phyloP scores from a whole-genome alignment of 2,888 invertebrate genomes.

The Sinodicranocentrus sp. region DNA sequence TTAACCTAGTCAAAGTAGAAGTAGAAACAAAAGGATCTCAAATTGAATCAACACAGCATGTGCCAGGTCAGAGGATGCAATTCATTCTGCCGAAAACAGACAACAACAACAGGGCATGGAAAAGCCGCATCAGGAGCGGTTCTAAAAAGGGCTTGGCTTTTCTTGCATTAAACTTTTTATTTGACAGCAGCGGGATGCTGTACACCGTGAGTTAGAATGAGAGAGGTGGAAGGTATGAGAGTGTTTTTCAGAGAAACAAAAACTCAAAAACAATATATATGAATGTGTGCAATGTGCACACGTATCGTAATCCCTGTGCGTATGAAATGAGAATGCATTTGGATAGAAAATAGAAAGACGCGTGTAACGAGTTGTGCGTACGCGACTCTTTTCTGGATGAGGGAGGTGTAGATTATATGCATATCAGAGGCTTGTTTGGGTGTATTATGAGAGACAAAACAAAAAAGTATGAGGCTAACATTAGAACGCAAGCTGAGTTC shows the following conservation, averaged over 20 bases:
- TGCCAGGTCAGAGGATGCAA: slow-evolving; percentile 68
- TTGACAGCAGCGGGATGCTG: slow-evolving; percentile 58
- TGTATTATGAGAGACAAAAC: neutral
- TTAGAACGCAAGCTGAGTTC: slow-evolving; percentile 17
- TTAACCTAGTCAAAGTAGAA: slow-evolving; percentile 29
- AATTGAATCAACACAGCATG: slow-evolving; percentile 69
- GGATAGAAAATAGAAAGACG: slow-evolving; percentile 4
- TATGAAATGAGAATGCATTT: too few relatives aligned
- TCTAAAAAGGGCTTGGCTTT: slow-evolving; percentile 60
- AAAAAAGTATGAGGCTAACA: too few relatives aligned
- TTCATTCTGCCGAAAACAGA: slow-evolving; percentile 65
- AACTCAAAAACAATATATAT: too few relatives aligned
- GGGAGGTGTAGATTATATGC: neutral
- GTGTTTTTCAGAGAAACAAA: too few relatives aligned
- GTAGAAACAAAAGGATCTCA: slow-evolving; percentile 64
- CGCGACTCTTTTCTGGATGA: slow-evolving; percentile 33
- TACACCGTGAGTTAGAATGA: too few relatives aligned
- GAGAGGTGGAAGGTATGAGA: slow-evolving; percentile 37
- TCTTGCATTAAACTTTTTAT: slow-evolving; percentile 58
- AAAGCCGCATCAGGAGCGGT: slow-evolving; percentile 36
- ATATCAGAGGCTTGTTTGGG: too few relatives aligned
- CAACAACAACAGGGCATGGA: slow-evolving; percentile 43
- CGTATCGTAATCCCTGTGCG: neutral
- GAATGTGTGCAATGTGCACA: neutral
- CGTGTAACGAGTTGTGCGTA: slow-evolving; percentile 42